Conservation (phyloP, 2,888 invertebrate species). For the Rhyacophila evoluta region DNA sequence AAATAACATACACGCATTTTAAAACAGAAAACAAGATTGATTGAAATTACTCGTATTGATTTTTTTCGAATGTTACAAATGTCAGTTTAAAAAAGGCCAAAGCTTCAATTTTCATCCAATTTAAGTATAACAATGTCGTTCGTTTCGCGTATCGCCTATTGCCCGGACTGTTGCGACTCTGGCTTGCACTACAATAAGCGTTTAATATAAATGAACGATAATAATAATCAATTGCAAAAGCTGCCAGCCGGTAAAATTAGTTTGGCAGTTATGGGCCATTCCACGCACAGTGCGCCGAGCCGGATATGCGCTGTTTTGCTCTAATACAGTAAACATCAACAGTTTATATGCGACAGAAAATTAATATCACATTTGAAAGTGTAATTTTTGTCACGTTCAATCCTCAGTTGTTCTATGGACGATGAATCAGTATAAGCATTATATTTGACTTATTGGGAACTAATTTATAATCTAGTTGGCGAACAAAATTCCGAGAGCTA, state of each 20-base stretch:
- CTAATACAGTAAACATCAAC: background rate
- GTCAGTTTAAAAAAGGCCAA: background rate
- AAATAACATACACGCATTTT: no score
- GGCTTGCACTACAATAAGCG: conserved; percentile 28
- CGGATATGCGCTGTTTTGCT: conserved; percentile 6
- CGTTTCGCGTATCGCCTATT: background rate
- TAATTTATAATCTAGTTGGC: no score
- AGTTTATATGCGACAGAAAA: background rate
- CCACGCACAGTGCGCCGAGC: conserved; percentile 38
- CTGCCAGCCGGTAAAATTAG: conserved; percentile 41
- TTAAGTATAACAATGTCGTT: background rate
- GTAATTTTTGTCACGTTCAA: background rate
- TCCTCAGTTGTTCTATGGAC: no score
- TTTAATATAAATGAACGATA: conserved; percentile 44
- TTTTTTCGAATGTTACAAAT: no score
- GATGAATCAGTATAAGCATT: no score
- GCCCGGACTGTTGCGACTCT: background rate
- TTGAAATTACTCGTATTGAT: no score
- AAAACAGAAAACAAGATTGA: no score
- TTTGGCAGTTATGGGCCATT: conserved; percentile 43
- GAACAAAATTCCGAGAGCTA: no score
- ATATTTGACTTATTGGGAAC: no score
- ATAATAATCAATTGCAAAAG: conserved; percentile 46
- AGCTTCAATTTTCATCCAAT: background rate
- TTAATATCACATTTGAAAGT: background rate